These are phyloP conservation scores for Probosciger aterrimus DNA, from an alignment of 2,113 vertebrate species.

Conservation along the genomic window DNA sequence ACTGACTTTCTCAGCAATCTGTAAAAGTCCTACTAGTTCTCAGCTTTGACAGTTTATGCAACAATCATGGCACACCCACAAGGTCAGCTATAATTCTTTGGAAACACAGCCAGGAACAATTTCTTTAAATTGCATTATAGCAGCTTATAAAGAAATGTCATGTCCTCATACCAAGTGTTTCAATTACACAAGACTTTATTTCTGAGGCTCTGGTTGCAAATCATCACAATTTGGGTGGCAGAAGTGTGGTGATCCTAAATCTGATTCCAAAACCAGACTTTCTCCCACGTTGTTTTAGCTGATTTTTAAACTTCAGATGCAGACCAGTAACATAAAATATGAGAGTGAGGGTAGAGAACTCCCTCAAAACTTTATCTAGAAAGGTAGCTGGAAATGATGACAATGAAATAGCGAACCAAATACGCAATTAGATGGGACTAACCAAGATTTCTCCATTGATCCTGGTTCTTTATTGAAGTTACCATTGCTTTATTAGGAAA, in stretches of 20 bases:
- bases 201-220: background rate
- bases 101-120: background rate
- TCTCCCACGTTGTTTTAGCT: background rate
- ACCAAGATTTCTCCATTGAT: background rate
- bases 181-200: background rate
- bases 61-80: background rate
- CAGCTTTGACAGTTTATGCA: background rate
- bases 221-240: background rate
- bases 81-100: background rate
- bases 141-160: background rate
- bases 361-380: background rate
- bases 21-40: background rate
- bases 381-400: background rate
- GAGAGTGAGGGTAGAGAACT: background rate
- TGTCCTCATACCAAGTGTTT: background rate
- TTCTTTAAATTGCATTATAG: background rate
- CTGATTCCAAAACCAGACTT: background rate
- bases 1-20: background rate
- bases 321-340: background rate
- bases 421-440: background rate
- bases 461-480: background rate
- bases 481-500: background rate
- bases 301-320: background rate
- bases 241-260: background rate
- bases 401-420: background rate